Base-by-base conservation (phyloP, 1,140 invertebrate genomes). In the Asobara japonica region DNA sequence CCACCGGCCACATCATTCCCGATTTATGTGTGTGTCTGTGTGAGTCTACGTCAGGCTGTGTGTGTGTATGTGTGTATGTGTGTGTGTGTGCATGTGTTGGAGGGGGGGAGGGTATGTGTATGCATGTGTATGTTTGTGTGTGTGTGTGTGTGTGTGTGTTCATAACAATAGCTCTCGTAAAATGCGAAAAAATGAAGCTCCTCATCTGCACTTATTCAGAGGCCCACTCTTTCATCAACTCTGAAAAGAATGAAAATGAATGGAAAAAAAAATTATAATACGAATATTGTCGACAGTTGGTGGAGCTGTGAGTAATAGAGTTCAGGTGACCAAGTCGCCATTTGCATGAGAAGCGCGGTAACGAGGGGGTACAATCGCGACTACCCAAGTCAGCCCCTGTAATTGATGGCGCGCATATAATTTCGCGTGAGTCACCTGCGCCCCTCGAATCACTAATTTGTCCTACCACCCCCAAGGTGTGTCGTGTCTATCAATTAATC, bases 281-380 rank as follows among this genome's bases (percentile, higher is more conserved):
- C 25, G 38, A 70, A 70, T 16, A 29, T 10, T 30, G 20, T 29
- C 31, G 33, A 38, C 69, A 70, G 69, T 64, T 70, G 69, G 69
- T 36, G 31, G 31, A 11, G 41, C 29, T 72, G 36, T 77, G 77
- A 80, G 72, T 80, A 80, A 79, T 76, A 79, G 74, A 64, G 60
- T 56, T 73, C 64, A 69, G 69, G 74, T 77, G 75, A 77, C 38
- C 69, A 30, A 38, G 20, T n/a, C 64, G 56, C 65, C 10, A 81
- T 83, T 83, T 80, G 70, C 80, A 82, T 83, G 64, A 78, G 75
- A 82, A 78, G 74, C 72, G 29, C 66, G 48, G 48, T 66, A 74
- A 76, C 61, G 65, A 74, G 64, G 77, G 75, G 75, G 66, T 56
- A 56, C 25, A 13, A 25, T 10, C 36, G 72, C 67, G 31, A 51